phyloP scores from a whole-genome alignment of 2,797 vertebrate genomes.

The Chaetodon trifasciatus region DNA sequence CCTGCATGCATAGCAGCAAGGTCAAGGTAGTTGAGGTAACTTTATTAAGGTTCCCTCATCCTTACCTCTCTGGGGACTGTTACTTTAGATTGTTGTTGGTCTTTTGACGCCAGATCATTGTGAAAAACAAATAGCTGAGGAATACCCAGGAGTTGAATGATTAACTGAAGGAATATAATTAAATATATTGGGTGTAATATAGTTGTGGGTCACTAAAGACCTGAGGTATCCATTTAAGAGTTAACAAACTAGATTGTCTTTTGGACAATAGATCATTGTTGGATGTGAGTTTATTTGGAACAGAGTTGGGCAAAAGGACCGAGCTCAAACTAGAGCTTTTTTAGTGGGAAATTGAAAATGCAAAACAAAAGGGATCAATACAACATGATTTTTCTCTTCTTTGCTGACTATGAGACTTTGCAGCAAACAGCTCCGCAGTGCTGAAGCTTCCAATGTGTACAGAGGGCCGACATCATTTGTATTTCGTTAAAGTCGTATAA shows the following conservation, averaged over 20 bases:
- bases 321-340: neutral
- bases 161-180: neutral
- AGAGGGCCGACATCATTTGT: too few species aligned
- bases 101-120: neutral
- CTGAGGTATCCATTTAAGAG: neutral
- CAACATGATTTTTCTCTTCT: neutral
- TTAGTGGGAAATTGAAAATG: neutral
- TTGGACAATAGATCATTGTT: neutral
- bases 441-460: too few species aligned
- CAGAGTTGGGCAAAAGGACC: neutral
- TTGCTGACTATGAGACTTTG: neutral
- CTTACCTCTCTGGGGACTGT: too few species aligned
- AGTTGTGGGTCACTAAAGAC: neutral
- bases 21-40: neutral
- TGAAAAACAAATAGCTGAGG: too few species aligned
- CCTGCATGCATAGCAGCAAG: too few species aligned
- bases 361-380: neutral
- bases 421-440: neutral
- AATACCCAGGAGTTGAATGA: too few species aligned
- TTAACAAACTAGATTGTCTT: constrained; percentile 1
- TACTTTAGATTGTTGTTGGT: neutral
- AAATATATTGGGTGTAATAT: neutral
- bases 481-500: neutral
- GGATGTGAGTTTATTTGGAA: neutral
- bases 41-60: neutral